phyloP scores from a whole-genome alignment of 2,113 vertebrate species.

The Lasiurus cinereus region DNA sequence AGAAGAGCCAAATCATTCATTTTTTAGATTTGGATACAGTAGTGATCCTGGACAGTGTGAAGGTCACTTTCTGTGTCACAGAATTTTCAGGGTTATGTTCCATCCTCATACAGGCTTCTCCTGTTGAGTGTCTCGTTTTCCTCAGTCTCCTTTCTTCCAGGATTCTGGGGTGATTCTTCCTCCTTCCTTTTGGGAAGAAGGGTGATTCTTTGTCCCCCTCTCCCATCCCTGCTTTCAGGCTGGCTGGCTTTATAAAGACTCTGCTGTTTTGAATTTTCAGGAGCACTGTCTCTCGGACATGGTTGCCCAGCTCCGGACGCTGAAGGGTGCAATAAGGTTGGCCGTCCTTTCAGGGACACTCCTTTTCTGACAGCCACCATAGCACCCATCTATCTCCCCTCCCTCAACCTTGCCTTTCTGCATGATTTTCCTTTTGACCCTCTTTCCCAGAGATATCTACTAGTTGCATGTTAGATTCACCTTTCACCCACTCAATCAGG shows the following conservation, averaged over 20 bases:
- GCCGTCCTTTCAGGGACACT: slow-evolving; percentile 82
- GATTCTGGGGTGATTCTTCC: slow-evolving; percentile 69
- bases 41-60: slow-evolving; percentile 53
- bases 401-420: slow-evolving; percentile 77
- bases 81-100: slow-evolving; percentile 39
- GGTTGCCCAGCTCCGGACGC: slow-evolving; percentile 81
- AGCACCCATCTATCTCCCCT: slow-evolving; percentile 75
- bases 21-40: slow-evolving; percentile 52
- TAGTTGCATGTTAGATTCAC: slow-evolving; percentile 80
- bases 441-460: slow-evolving; percentile 72
- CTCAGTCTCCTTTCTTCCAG: slow-evolving; percentile 69
- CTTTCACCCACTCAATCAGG: slow-evolving; percentile 55
- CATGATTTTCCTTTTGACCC: slow-evolving; percentile 76
- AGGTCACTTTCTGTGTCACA: slow-evolving; percentile 55
- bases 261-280: slow-evolving; percentile 86
- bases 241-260: slow-evolving; percentile 83
- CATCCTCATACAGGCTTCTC: slow-evolving; percentile 64
- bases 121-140: slow-evolving; percentile 65
- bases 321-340: slow-evolving; percentile 85
- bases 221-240: slow-evolving; percentile 76
- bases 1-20: slow-evolving; percentile 59
- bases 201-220: slow-evolving; percentile 72
- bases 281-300: slow-evolving; percentile 83
- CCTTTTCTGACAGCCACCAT: slow-evolving; percentile 81
- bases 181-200: slow-evolving; percentile 76